phyloP scores from a whole-genome alignment of 2,113 vertebrate species.

The Peromyscus leucopus region DNA sequence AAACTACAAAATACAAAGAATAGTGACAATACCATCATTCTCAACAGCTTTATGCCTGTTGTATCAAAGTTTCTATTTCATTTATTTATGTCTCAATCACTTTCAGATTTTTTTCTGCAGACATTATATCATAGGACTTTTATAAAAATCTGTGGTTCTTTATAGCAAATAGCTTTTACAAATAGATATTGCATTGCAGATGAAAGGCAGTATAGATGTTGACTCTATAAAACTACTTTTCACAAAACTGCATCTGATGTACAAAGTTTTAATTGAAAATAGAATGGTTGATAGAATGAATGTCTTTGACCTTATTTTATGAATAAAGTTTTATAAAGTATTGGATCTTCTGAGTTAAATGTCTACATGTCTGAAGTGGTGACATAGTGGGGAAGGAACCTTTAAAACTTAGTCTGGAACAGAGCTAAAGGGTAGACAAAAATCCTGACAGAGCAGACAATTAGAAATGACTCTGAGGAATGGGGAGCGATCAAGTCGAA shows the following conservation, averaged over 20 bases:
- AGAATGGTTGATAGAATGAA: not conserved
- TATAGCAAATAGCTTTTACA: not conserved
- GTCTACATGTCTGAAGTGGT: not conserved
- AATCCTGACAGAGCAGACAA: not conserved
- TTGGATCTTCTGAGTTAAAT: not conserved
- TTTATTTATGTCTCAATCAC: conserved; percentile 29
- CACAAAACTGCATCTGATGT: not conserved
- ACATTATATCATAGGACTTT: conserved; percentile 29
- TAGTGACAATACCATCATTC: not conserved
- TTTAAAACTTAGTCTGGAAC: not conserved
- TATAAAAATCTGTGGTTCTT: conserved; percentile 15
- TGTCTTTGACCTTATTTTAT: not conserved
- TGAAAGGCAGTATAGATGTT: not conserved
- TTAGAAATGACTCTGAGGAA: not conserved
- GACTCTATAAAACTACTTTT: not conserved
- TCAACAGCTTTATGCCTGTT: not conserved
- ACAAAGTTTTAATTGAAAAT: not conserved
- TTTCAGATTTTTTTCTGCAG: not conserved
- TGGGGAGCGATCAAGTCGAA: not conserved
- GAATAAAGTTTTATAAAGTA: not conserved
- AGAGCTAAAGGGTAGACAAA: not conserved
- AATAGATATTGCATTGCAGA: not conserved
- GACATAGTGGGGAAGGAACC: not conserved
- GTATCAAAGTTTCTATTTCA: not conserved
- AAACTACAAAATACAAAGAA: not conserved